Evolutionary conservation across 1,140 invertebrate species (phyloP).

Genomic region (Bicyclus anynana): DNA sequence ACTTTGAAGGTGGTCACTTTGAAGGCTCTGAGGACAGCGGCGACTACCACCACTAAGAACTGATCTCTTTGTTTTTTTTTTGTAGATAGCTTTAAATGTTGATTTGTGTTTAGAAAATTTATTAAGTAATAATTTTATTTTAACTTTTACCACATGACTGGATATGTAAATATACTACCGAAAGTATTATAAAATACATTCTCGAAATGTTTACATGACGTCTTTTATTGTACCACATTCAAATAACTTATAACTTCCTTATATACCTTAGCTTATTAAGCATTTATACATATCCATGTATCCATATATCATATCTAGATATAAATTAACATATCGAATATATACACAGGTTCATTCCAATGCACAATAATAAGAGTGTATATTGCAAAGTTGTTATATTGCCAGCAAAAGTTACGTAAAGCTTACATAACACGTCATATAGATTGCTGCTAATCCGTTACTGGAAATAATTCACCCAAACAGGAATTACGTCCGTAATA

Average conservation of each 20-base stretch:
- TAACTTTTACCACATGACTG: conserved; percentile 51
- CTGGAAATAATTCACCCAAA: conserved; percentile 1
- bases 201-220: conserved; percentile 6
- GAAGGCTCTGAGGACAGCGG: conserved; percentile 48
- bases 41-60: conserved; percentile 61
- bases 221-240: not conserved
- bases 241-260: not conserved
- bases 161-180: conserved; percentile 63
- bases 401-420: conserved; percentile 33
- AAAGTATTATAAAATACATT: conserved; percentile 65
- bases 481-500: conserved; percentile 1
- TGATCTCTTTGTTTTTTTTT: conserved; percentile 66
- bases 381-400: conserved; percentile 35
- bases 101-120: conserved; percentile 65
- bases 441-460: conserved; percentile 21
- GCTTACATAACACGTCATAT: conserved; percentile 35
- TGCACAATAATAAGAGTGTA: conserved; percentile 12
- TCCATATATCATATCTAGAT: not conserved
- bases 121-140: conserved; percentile 54
- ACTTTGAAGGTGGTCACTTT: conserved; percentile 22
- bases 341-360: not conserved
- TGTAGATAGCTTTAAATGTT: conserved; percentile 78
- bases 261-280: not conserved
- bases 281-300: not conserved
- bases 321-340: not conserved